These are phyloP conservation scores for Cirrhinus molitorella DNA, from an alignment of 2,797 vertebrate species.

Conservation along the genomic window DNA sequence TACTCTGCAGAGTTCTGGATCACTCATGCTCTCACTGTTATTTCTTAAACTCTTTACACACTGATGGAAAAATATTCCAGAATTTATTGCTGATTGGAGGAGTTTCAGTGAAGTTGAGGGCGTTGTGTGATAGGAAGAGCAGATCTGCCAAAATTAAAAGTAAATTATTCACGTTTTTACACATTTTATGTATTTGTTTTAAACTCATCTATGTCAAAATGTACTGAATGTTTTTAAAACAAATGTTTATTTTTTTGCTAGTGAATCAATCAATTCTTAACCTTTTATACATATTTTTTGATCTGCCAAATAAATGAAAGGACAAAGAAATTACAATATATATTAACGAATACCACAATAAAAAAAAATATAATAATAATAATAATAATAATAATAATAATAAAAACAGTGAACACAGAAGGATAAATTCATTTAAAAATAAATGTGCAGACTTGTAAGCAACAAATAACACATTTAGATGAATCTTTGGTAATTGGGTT, in stretches of 20 bases:
- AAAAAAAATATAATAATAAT: neutral
- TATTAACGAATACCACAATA: neutral
- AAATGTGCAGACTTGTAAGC: too few relatives aligned
- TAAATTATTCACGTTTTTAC: neutral
- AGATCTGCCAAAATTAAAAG: neutral
- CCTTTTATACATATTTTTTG: neutral
- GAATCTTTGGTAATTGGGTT: neutral
- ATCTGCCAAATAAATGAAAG: neutral
- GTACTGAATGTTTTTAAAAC: neutral
- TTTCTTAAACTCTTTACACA: neutral
- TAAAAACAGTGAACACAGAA: too few relatives aligned
- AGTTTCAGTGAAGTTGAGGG: neutral
- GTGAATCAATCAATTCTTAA: neutral
- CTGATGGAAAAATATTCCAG: neutral
- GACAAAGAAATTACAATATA: neutral
- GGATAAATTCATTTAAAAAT: too few relatives aligned
- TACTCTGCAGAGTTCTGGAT: neutral
- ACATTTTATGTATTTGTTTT: neutral
- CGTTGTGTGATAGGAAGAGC: neutral
- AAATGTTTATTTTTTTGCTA: neutral
- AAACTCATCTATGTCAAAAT: neutral
- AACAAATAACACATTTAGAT: neutral
- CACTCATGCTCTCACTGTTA: neutral
- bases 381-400: too few relatives aligned
- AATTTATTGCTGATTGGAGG: neutral